These are phyloP conservation scores for Ernsta delagoae DNA, from an alignment of 2,888 invertebrate genomes.

Conservation along the genomic window DNA sequence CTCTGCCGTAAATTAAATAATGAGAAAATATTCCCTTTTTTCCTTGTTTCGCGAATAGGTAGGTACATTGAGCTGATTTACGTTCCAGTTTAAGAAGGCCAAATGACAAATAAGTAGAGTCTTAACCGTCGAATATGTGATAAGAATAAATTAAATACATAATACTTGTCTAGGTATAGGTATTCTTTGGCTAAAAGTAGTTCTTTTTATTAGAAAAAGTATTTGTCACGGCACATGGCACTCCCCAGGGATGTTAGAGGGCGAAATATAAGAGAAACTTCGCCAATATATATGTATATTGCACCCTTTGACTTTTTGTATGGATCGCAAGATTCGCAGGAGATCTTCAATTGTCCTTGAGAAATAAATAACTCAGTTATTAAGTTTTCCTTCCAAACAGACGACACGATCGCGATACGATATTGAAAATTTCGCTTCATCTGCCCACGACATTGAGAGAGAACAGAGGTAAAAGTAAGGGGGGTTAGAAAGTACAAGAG, in stretches of 20 bases:
- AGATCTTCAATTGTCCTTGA: conserved; percentile 43
- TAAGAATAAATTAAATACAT: too few relatives aligned
- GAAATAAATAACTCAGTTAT: conserved; percentile 42
- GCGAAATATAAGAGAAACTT: conserved; percentile 43
- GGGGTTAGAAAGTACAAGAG: too few relatives aligned
- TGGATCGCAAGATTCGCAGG: conserved; percentile 37
- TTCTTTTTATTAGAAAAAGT: conserved; percentile 34
- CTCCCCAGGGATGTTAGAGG: conserved; percentile 31
- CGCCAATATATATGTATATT: conserved; percentile 48
- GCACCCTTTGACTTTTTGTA: conserved; percentile 45
- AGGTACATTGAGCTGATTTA: not conserved
- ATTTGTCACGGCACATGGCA: conserved; percentile 35
- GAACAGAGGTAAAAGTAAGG: too few relatives aligned
- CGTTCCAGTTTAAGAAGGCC: not conserved
- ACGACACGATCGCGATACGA: conserved; percentile 8
- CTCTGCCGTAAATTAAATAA: conserved; percentile 26
- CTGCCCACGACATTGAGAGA: too few relatives aligned
- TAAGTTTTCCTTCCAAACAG: conserved; percentile 13
- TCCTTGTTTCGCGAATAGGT: conserved; percentile 1
- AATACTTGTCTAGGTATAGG: too few relatives aligned
- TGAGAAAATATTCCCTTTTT: conserved; percentile 9
- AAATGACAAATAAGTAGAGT: not conserved
- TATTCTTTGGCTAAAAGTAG: conserved; percentile 24
- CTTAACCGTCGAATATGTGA: too few relatives aligned
- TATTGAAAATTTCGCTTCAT: not conserved